Percentiles rank a stretch among this genome's conserved stretches.
These are phyloP conservation scores for Toxostoma redivivum DNA, from an alignment of 2,113 vertebrate species.

Conservation along the genomic window DNA sequence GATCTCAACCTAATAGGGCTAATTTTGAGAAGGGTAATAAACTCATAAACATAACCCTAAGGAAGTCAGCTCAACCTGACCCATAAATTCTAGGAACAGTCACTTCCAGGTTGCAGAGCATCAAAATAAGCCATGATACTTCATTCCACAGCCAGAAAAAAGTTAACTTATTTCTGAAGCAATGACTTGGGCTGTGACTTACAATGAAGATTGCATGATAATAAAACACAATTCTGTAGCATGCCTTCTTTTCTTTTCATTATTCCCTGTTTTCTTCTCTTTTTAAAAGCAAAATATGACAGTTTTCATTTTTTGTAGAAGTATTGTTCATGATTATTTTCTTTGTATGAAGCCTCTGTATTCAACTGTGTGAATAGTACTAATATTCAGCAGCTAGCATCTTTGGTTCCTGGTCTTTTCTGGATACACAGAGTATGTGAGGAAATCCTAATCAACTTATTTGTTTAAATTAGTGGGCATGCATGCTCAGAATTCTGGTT, in stretches of 20 bases:
- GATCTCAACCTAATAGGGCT: background rate
- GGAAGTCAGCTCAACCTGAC: background rate
- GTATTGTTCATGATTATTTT: background rate
- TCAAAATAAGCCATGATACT: background rate
- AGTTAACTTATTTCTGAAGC: background rate
- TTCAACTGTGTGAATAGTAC: background rate
- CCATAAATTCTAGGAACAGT: background rate
- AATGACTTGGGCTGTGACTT: background rate
- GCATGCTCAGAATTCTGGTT: background rate
- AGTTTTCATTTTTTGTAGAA: background rate
- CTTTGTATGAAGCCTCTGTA: background rate
- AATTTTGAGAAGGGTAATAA: background rate
- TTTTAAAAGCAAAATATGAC: background rate
- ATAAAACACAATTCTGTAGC: background rate
- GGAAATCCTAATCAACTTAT: background rate
- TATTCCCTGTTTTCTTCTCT: background rate
- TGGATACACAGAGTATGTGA: background rate
- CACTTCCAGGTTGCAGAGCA: background rate
- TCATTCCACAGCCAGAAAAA: background rate
- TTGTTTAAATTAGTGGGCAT: background rate
- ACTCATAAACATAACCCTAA: background rate
- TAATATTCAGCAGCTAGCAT: background rate
- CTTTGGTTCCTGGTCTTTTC: background rate
- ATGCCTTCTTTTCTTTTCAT: background rate
- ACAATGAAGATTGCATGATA: background rate